These are phyloP conservation scores for Folsomia manolachei DNA, from an alignment of 2,888 invertebrate species.

Conservation along the genomic window DNA sequence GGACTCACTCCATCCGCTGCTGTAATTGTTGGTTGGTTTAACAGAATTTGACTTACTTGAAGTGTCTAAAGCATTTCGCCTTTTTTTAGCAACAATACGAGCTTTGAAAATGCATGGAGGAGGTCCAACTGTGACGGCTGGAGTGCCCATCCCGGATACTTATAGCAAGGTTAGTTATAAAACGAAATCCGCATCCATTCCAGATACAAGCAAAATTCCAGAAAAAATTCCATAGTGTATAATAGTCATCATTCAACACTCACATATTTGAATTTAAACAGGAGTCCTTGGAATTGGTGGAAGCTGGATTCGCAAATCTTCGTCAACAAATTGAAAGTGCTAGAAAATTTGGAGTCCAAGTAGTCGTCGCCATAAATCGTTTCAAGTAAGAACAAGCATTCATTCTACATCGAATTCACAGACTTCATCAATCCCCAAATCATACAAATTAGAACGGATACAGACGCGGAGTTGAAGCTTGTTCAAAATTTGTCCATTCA, in stretches of 20 bases:
- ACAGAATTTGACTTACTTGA: no score
- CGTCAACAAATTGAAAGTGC: constrained; percentile 92
- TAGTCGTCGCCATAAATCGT: constrained; percentile 87
- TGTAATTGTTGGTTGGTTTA: no score
- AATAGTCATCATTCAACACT: no score
- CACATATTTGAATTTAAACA: no score
- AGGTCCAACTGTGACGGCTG: constrained; percentile 82
- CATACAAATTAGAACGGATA: constrained; percentile 90
- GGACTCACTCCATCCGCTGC: constrained; percentile 81
- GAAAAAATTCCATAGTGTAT: no score
- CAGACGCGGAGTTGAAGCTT: constrained; percentile 74
- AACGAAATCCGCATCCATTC: background rate
- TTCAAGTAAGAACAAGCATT: constrained; percentile 65
- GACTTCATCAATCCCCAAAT: no score
- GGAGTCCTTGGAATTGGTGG: constrained; percentile 81
- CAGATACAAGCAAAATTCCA: background rate
- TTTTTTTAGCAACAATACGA: constrained; percentile 85
- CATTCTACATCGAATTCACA: no score
- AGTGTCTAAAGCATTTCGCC: no score
- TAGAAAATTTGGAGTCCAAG: constrained; percentile 82
- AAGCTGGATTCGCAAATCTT: constrained; percentile 84
- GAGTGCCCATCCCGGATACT: constrained; percentile 76
- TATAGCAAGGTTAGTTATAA: constrained; percentile 62
- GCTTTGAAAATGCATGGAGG: constrained; percentile 99
- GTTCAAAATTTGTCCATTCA: constrained; percentile 69